Percentiles rank a stretch among this genome's conserved stretches.
These are phyloP conservation scores for Zosterops borbonicus DNA, from an alignment of 2,113 vertebrate genomes.

Conservation along the genomic window DNA sequence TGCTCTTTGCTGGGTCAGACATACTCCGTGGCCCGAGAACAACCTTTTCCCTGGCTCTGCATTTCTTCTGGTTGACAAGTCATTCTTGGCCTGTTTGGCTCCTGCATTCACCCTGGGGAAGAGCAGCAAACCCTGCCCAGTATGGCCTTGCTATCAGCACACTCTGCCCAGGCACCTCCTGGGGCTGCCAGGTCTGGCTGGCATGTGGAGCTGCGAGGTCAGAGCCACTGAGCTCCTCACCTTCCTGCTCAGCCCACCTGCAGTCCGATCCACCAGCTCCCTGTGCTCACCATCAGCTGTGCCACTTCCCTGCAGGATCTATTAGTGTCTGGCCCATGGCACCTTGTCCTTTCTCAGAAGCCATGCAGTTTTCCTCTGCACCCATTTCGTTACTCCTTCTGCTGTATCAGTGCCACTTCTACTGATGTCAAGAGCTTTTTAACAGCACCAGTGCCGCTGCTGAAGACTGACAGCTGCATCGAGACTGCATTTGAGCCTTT, in stretches of 20 bases:
- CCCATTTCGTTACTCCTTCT: not conserved
- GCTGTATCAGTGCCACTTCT: not conserved
- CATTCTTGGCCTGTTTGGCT: not conserved
- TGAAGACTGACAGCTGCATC: constrained; percentile 40
- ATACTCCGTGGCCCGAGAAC: not conserved
- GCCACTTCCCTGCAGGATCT: not conserved
- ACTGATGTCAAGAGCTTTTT: constrained; percentile 37
- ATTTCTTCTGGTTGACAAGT: not conserved
- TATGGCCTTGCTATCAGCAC: fast-evolving
- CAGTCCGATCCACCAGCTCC: fast-evolving
- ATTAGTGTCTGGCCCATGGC: not conserved
- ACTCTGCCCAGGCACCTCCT: not conserved
- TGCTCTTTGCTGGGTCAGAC: not conserved
- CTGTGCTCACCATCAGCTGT: not conserved
- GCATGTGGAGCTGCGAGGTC: fast-evolving
- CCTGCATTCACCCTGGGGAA: not conserved
- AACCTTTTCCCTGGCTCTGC: not conserved
- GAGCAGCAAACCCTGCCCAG: not conserved
- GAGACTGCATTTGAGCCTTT: constrained; percentile 7
- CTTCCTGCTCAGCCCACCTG: not conserved
- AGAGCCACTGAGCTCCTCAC: not conserved
- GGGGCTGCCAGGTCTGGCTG: not conserved
- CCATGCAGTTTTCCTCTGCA: not conserved
- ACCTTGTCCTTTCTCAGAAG: not conserved
- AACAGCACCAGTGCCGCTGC: not conserved